phyloP scores from a whole-genome alignment of 2,888 invertebrate genomes.

The Pseudeuparius sepicola region DNA sequence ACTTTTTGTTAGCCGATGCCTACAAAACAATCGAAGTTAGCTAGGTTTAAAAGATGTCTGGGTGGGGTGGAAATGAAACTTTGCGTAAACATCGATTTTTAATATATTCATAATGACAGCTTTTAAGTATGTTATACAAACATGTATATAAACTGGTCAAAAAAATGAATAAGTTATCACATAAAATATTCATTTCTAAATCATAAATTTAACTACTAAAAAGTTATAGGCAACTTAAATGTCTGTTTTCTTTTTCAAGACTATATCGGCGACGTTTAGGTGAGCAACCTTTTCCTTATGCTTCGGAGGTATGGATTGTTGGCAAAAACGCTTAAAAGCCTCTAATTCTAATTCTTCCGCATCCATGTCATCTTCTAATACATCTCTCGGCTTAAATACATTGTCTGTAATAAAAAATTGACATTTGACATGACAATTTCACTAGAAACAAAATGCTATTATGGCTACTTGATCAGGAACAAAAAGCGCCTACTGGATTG shows the following conservation, averaged over 20 bases:
- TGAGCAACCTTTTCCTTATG: constrained; percentile 65
- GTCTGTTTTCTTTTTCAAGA: constrained; percentile 50
- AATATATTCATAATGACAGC: too few relatives aligned
- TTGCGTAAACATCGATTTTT: too few relatives aligned
- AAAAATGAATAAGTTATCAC: too few relatives aligned
- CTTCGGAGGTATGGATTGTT: constrained; percentile 69
- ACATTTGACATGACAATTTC: background rate
- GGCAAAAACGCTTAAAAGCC: constrained; percentile 78
- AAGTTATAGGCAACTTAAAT: too few relatives aligned
- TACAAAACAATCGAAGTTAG: too few relatives aligned
- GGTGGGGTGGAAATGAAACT: too few relatives aligned
- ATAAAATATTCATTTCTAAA: too few relatives aligned
- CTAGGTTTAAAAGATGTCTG: too few relatives aligned
- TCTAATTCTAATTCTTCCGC: constrained; percentile 74
- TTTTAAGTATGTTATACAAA: too few relatives aligned
- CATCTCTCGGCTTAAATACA: constrained; percentile 73
- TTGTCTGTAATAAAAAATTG: constrained; percentile 42
- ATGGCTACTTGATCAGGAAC: background rate
- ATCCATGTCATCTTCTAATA: constrained; percentile 70
- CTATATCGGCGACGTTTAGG: constrained; percentile 69
- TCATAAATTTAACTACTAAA: too few relatives aligned
- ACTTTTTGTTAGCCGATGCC: too few relatives aligned
- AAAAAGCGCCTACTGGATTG: background rate
- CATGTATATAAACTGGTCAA: too few relatives aligned
- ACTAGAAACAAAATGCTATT: constrained; percentile 1